Conservation (phyloP, 1,140 invertebrate genomes). For the Brachionus rotundiformis region DNA sequence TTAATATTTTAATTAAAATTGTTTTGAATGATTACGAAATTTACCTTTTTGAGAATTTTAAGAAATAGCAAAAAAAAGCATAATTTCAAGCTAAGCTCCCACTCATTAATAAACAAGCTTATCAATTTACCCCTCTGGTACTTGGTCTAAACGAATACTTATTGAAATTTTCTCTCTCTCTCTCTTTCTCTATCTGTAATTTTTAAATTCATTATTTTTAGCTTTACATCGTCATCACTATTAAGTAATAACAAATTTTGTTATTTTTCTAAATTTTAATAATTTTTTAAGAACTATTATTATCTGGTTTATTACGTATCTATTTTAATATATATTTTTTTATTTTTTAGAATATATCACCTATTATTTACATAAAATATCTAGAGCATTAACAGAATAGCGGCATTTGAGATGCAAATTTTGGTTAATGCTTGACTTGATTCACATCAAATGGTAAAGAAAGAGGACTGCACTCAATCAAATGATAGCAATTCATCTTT, state of each 20-base stretch:
- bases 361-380: not conserved
- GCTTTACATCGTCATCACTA: slow-evolving; percentile 38
- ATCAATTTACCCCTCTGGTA: not conserved
- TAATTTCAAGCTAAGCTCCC: slow-evolving; percentile 5
- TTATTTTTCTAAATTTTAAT: slow-evolving; percentile 6
- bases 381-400: not conserved
- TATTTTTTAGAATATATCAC: not conserved
- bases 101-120: not conserved
- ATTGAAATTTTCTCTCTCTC: slow-evolving; percentile 32
- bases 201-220: slow-evolving; percentile 43
- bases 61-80: slow-evolving; percentile 17
- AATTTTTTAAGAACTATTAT: not conserved
- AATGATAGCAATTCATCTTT: slow-evolving; percentile 49
- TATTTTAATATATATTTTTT: not conserved
- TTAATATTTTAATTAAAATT: slow-evolving; percentile 49
- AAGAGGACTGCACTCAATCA: slow-evolving; percentile 35
- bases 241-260: slow-evolving; percentile 21
- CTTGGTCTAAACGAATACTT: not conserved
- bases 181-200: slow-evolving; percentile 7
- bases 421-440: not conserved
- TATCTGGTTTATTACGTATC: not conserved
- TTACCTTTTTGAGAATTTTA: slow-evolving; percentile 18
- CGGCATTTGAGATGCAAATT: not conserved
- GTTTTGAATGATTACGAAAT: slow-evolving; percentile 4
- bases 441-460: slow-evolving; percentile 32